phyloP scores from a whole-genome alignment of 1,140 invertebrate genomes.

The Arctopsyche grandis region DNA sequence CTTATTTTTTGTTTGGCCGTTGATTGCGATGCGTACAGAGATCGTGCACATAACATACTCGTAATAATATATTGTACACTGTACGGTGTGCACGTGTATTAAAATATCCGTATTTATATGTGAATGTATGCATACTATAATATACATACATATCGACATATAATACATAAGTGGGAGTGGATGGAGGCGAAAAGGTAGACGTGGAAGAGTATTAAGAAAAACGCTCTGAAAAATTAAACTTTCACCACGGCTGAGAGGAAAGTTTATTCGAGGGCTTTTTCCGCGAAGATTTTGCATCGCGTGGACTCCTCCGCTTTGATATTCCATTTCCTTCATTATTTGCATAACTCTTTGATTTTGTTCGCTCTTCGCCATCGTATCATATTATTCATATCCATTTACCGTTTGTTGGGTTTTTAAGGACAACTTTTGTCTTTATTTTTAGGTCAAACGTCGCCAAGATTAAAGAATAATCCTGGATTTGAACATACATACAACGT shows the following conservation, averaged over 20 bases:
- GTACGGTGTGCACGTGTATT: too few relatives aligned
- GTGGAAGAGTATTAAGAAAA: slow-evolving; percentile 24
- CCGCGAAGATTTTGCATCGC: neutral
- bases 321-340: slow-evolving; percentile 39
- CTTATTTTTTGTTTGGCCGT: too few relatives aligned
- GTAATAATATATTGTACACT: too few relatives aligned
- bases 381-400: too few relatives aligned
- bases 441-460: neutral
- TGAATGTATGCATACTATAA: too few relatives aligned
- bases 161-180: too few relatives aligned
- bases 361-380: neutral
- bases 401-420: neutral
- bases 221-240: slow-evolving; percentile 36
- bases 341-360: slow-evolving; percentile 37
- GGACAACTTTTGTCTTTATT: neutral
- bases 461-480: neutral
- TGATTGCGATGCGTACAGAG: too few relatives aligned
- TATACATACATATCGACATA: too few relatives aligned
- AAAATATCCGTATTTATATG: too few relatives aligned
- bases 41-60: too few relatives aligned
- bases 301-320: slow-evolving; percentile 19
- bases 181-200: neutral
- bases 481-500: neutral
- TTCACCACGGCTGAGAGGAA: slow-evolving; percentile 15
- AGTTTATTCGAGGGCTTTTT: slow-evolving; percentile 16